Evolutionary conservation across 2,888 invertebrate species (phyloP).

Genomic region (Drosophila nr. fundita): DNA sequence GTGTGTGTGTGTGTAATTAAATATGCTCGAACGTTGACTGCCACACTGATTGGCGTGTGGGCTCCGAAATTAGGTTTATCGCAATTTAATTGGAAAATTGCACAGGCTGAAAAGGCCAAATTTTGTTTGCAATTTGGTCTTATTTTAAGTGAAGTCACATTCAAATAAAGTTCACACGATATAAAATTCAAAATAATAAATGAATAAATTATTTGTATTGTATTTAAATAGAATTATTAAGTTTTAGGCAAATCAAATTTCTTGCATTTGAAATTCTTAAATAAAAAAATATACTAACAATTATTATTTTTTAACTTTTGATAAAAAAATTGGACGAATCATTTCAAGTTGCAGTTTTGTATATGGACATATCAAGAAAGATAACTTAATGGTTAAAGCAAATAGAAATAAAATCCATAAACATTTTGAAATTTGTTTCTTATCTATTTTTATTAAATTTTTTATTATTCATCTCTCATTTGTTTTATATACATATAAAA

Average conservation of each 20-base stretch:
- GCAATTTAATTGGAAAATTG: constrained; percentile 44
- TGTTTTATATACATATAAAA: neutral
- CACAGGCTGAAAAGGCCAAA: constrained; percentile 26
- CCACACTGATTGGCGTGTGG: constrained; percentile 48
- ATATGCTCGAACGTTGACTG: constrained; percentile 48
- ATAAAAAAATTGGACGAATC: neutral
- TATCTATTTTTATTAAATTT: too few relatives aligned
- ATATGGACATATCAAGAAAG: too few relatives aligned
- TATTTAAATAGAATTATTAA: neutral
- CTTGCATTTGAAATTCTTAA: neutral
- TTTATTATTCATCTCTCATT: too few relatives aligned
- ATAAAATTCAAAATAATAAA: neutral
- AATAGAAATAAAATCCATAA: too few relatives aligned
- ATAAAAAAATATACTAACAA: neutral
- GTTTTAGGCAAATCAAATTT: neutral
- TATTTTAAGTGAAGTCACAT: constrained; percentile 4
- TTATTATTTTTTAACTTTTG: neutral
- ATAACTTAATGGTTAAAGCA: too few relatives aligned
- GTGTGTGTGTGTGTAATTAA: constrained; percentile 46
- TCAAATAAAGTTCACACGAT: constrained; percentile 1
- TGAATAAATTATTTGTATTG: neutral
- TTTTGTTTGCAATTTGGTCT: constrained; percentile 28
- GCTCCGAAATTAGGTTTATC: constrained; percentile 7
- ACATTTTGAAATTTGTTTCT: too few relatives aligned
- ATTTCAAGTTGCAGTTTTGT: neutral